These are phyloP conservation scores for Isurus oxyrinchus DNA, from an alignment of 2,113 vertebrate genomes.

Conservation along the genomic window DNA sequence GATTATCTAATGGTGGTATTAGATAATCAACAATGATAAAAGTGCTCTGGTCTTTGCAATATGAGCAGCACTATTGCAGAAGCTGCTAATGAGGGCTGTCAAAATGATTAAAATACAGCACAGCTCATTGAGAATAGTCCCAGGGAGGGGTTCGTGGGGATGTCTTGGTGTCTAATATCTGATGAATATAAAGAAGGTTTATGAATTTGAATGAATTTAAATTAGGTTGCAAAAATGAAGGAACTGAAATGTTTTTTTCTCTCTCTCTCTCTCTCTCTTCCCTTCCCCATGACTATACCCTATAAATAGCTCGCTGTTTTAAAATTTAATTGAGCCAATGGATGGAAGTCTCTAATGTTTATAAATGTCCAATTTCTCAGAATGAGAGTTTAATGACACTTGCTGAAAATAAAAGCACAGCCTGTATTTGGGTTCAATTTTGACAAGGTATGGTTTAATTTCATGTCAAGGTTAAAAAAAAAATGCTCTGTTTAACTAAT, in stretches of 20 bases:
- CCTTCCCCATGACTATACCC: neutral
- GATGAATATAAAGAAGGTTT: conserved; percentile 13
- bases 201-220: conserved; percentile 30
- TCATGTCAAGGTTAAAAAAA: neutral
- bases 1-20: neutral
- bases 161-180: neutral
- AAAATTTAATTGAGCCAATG: neutral
- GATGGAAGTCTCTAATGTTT: conserved; percentile 4
- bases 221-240: neutral
- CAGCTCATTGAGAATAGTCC: neutral
- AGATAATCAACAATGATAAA: neutral
- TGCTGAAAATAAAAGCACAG: neutral
- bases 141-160: neutral
- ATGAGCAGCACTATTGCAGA: neutral
- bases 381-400: conserved; percentile 16
- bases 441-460: neutral
- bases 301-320: neutral
- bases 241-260: neutral
- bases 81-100: neutral
- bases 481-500: neutral
- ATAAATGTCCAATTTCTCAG: conserved; percentile 13
- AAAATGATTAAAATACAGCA: conserved; percentile 27
- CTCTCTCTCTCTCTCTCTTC: neutral
- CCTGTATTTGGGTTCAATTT: neutral
- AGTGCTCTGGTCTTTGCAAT: neutral